Percentiles rank a stretch among this genome's conserved stretches.
Evolutionary conservation across 2,797 vertebrate species (phyloP).

Genomic region (Chloroceryle amazona): DNA sequence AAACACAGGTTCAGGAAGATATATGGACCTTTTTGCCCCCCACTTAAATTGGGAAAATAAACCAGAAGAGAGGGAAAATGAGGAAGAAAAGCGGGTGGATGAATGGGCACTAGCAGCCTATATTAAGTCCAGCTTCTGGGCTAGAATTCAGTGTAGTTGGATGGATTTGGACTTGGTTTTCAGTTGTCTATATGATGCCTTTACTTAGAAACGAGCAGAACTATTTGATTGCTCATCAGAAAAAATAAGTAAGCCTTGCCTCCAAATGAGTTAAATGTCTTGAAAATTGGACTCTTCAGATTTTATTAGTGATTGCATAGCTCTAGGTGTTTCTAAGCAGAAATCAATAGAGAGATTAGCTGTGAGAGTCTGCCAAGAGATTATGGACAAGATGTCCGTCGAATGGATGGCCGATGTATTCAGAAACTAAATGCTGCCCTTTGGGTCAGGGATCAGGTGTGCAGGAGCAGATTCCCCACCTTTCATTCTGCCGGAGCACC

Average conservation of each 20-base stretch:
- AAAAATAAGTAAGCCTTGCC: not conserved
- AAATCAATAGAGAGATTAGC: conserved; percentile 43
- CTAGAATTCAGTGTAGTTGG: not conserved
- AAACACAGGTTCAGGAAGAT: not conserved
- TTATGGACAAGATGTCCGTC: accelerated
- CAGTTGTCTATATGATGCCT: accelerated
- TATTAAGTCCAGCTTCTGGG: not conserved
- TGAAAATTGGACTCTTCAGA: not conserved
- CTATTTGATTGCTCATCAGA: not conserved
- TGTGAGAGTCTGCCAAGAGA: not conserved
- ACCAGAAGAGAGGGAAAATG: not conserved
- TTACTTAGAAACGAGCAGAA: not conserved
- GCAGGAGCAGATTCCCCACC: accelerated
- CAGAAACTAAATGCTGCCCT: accelerated
- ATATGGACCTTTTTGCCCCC: no score
- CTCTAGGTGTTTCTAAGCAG: conserved; percentile 25
- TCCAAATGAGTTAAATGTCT: not conserved
- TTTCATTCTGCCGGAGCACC: accelerated
- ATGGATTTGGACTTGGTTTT: not conserved
- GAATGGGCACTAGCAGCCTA: accelerated
- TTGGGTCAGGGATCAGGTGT: not conserved
- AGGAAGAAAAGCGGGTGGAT: accelerated
- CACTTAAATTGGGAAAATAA: not conserved
- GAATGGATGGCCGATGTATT: accelerated
- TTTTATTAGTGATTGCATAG: conserved; percentile 11